Evolutionary conservation across 2,888 invertebrate species (phyloP).

Genomic region (Cephus sareptanus): DNA sequence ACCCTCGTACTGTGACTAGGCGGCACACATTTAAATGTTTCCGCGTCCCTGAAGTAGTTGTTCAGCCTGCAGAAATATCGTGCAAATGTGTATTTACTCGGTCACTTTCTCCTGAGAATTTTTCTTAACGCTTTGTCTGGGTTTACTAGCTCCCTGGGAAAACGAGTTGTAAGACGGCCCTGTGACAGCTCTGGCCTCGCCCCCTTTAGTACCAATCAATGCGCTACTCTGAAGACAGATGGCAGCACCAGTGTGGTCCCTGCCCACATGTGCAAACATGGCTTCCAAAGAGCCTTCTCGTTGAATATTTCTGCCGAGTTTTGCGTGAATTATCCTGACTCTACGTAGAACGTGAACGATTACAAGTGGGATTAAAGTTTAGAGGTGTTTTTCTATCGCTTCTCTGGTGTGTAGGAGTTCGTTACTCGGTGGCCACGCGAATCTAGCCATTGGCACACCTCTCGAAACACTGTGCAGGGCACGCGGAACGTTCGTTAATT

Average conservation of each 20-base stretch:
- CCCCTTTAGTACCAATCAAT: slow-evolving; percentile 37
- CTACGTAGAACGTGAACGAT: background rate
- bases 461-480: background rate
- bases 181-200: slow-evolving; percentile 28
- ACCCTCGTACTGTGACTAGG: background rate
- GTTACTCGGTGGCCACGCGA: background rate
- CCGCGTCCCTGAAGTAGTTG: background rate
- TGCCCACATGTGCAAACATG: slow-evolving; percentile 61
- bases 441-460: background rate
- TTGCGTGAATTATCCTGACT: background rate
- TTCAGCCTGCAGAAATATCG: background rate
- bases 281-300: slow-evolving; percentile 33
- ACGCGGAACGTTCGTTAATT: slow-evolving; percentile 5
- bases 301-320: background rate
- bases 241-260: slow-evolving; percentile 47
- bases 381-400: background rate
- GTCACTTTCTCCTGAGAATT: background rate
- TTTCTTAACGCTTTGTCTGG: background rate
- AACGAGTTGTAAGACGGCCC: slow-evolving; percentile 1
- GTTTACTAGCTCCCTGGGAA: slow-evolving; percentile 3
- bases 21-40: background rate
- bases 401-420: background rate
- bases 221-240: slow-evolving; percentile 41
- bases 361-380: background rate
- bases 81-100: background rate